Evolutionary conservation across 2,888 invertebrate species (phyloP), one percentile per base, ranked within the genome.

Genomic region (Aporophyla nigra): DNA sequence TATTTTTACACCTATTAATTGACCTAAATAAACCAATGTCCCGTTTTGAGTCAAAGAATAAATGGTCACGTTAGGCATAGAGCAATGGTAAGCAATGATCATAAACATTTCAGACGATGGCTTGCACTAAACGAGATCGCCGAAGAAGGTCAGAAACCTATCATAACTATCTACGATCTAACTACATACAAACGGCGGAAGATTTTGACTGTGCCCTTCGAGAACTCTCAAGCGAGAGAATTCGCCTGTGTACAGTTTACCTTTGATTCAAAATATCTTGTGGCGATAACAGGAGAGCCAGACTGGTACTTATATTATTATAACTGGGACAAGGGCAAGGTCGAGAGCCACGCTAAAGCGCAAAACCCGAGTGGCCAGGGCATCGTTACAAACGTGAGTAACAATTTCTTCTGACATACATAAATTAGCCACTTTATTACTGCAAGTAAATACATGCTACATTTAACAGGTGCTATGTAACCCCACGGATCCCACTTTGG

Each of bases 231-330:
- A 6, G 97, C 98, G 0, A 97, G 95, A 74, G 98, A 98, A 89
- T 98, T 98, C 90, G 97, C 97, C 19, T 97, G 98, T 75, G 95
- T 98, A 1, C 97, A 97, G 49, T 99, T 99, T 90, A 98, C 98
- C 0, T 97, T 97, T 80, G 99, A 99, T 92, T 98, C 98, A 3
- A 98, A 98, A 91, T 98, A 98, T 84, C 92, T 99, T 19, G 97
- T 98, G 1, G 97, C 98, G 0, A 97, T 99, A 51, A 98, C 98
- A 0, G 98, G 98, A 5, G 98, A 98, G 80, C 99, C 99, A 0
- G 99, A 99, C 92, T 98, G 98, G 98, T 97, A 97, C 87, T 96
- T 98, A 94, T 97, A 98, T 90, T 97, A 98, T 94, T 98, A 98
- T 96, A 98, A 98, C 91, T 97, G 98, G 98, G 98, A 98, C 88